Conservation (phyloP, 2,113 vertebrate genomes). For the Apteryx owenii region DNA sequence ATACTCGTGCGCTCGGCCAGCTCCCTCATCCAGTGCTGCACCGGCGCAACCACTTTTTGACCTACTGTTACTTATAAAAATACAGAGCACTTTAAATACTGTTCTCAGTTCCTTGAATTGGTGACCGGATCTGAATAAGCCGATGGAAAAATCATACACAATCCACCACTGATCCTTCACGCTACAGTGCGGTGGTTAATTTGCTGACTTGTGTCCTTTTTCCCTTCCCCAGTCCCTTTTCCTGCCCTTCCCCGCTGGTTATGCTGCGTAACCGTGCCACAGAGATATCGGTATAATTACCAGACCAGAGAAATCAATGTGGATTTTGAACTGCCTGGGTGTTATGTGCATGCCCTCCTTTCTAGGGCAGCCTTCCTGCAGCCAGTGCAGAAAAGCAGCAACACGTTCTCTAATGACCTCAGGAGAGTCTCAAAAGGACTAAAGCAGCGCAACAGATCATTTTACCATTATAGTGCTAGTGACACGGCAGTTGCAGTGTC, state of each 20-base stretch:
- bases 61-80: neutral
- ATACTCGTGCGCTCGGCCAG: neutral
- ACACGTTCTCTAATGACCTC: neutral
- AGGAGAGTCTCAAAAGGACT: neutral
- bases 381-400: neutral
- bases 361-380: neutral
- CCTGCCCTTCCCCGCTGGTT: neutral
- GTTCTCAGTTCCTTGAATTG: neutral
- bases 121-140: neutral
- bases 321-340: neutral
- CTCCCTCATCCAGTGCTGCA: neutral
- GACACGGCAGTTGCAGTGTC: neutral
- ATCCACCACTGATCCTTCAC: neutral
- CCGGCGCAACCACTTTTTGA: neutral
- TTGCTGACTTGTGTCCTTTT: neutral
- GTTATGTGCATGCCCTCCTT: slow-evolving; percentile 4
- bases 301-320: slow-evolving; percentile 31
- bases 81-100: neutral
- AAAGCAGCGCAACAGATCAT: neutral
- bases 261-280: neutral
- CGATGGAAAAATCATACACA: neutral
- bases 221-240: neutral
- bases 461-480: neutral
- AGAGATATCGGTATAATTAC: slow-evolving; percentile 9
- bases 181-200: neutral